Percentiles rank a stretch among this genome's conserved stretches.
phyloP scores from a whole-genome alignment of 2,797 vertebrate species.

The Hemibagrus guttatus region DNA sequence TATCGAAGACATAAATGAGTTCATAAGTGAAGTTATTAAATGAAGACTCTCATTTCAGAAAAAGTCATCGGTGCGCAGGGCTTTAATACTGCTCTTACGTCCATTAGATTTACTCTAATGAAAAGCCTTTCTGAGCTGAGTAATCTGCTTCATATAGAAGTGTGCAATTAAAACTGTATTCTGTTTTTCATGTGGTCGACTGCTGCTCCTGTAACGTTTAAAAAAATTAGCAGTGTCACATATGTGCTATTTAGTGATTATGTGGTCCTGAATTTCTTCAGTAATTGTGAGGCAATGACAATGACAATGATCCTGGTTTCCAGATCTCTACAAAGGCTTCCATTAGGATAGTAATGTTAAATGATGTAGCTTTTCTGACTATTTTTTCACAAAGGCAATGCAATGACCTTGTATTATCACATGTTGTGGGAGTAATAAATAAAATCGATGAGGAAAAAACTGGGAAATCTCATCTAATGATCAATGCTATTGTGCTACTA shows the following conservation, averaged over 20 bases:
- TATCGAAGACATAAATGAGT: background rate
- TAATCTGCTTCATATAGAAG: background rate
- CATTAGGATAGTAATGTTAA: background rate
- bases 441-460: background rate
- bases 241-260: background rate
- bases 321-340: background rate
- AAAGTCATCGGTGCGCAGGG: background rate
- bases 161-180: conserved; percentile 10
- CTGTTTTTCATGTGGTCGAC: background rate
- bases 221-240: background rate
- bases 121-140: background rate
- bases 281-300: background rate
- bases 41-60: conserved; percentile 17
- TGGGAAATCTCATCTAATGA: background rate
- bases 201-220: background rate
- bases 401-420: background rate
- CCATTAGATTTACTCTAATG: conserved; percentile 1
- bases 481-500: background rate
- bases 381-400: background rate
- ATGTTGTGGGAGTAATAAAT: background rate
- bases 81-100: background rate
- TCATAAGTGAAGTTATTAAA: conserved; percentile 9
- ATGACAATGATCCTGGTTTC: background rate
- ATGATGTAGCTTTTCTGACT: background rate
- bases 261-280: background rate